Conservation (phyloP, 2,888 invertebrate genomes). For the Drosophila lutescens region DNA sequence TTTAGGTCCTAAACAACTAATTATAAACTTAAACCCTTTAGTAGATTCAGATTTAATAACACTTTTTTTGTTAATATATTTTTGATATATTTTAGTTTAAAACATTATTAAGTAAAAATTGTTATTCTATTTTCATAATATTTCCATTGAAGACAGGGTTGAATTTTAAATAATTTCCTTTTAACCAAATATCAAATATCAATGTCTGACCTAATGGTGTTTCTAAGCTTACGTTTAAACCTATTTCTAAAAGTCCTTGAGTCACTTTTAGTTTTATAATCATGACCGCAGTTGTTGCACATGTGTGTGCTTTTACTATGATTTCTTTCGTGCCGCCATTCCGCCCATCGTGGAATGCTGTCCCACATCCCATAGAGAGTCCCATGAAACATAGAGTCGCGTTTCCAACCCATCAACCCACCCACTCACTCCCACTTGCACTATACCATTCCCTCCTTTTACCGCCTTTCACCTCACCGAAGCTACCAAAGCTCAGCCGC, state of each 20-base stretch:
- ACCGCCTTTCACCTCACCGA: conserved; percentile 38
- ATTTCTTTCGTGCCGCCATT: conserved; percentile 58
- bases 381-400: conserved; percentile 32
- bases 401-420: neutral
- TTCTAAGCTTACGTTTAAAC: neutral
- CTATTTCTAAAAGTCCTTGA: neutral
- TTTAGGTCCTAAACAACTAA: too few species aligned
- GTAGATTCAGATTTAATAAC: too few species aligned
- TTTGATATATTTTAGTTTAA: too few species aligned
- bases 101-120: too few species aligned
- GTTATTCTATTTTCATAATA: too few species aligned
- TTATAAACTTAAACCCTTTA: too few species aligned
- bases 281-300: conserved; percentile 6
- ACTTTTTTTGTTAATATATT: too few species aligned
- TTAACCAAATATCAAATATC: too few species aligned
- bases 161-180: too few species aligned
- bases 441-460: conserved; percentile 4
- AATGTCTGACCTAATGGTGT: neutral
- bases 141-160: neutral
- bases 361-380: conserved; percentile 56
- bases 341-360: conserved; percentile 52
- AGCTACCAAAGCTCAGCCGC: conserved; percentile 68
- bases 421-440: neutral
- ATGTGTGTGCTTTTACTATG: conserved; percentile 42
- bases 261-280: neutral